Conservation (phyloP, 2,797 vertebrate species). For the Pristis pectinata region DNA sequence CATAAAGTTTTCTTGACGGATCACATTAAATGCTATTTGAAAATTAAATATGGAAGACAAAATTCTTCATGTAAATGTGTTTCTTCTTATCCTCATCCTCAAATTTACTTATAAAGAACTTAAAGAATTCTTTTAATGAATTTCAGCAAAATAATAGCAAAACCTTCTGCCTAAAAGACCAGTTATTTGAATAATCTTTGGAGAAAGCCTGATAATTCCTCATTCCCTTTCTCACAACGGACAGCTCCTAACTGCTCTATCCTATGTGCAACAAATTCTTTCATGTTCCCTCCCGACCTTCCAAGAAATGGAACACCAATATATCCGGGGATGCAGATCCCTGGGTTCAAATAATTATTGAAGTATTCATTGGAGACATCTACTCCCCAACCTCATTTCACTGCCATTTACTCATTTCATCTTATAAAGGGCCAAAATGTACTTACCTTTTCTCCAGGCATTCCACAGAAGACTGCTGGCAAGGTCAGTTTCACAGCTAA, state of each 20-base stretch:
- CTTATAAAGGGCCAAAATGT: not conserved
- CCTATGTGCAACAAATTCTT: not conserved
- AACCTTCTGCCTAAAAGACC: not conserved
- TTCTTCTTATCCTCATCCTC: too few species aligned
- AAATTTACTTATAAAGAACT: not conserved
- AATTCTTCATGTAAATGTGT: not conserved
- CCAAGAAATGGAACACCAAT: too few species aligned
- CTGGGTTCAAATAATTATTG: too few species aligned
- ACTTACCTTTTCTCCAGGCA: too few species aligned
- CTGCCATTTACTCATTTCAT: not conserved
- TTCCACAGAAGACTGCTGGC: too few species aligned
- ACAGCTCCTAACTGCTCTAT: not conserved
- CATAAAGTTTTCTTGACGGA: not conserved
- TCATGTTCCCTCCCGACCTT: not conserved
- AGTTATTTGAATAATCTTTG: not conserved
- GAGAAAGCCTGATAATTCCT: too few species aligned
- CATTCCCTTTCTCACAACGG: not conserved
- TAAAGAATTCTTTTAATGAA: not conserved
- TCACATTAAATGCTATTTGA: slow-evolving; percentile 6
- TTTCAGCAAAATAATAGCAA: not conserved
- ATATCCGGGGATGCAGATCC: too few species aligned
- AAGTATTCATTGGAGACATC: not conserved
- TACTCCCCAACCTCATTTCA: not conserved
- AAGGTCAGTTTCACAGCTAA: too few species aligned
- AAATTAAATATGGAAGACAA: not conserved